These are phyloP conservation scores for Sinocyclocheilus rhinocerous DNA, from an alignment of 2,113 vertebrate genomes.

Conservation along the genomic window DNA sequence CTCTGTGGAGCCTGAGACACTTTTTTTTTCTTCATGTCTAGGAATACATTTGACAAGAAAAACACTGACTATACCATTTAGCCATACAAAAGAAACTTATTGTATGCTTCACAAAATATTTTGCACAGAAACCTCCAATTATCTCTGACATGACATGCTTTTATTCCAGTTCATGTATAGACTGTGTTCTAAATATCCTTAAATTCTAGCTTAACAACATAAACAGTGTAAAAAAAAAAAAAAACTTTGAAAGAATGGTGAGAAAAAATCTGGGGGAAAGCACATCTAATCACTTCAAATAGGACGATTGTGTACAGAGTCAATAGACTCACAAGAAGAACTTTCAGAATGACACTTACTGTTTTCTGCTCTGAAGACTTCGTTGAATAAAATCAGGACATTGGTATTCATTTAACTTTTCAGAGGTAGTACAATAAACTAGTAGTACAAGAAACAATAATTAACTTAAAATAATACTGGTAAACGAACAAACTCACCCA, in stretches of 20 bases:
- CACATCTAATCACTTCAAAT: slow-evolving; percentile 4
- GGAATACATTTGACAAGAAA: not conserved
- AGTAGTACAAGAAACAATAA: not conserved
- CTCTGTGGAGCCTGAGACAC: not conserved
- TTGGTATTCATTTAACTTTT: not conserved
- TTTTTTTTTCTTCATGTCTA: not conserved
- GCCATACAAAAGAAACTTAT: not conserved
- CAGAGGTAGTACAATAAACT: not conserved
- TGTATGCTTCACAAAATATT: not conserved
- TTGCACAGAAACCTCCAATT: not conserved
- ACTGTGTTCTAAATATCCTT: not conserved
- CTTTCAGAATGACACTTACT: not conserved
- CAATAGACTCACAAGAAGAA: not conserved
- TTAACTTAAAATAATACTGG: not conserved
- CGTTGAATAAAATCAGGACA: too few species aligned
- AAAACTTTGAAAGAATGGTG: not conserved
- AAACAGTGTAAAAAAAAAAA: not conserved
- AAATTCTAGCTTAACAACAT: not conserved
- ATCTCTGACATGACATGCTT: not conserved
- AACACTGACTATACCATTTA: not conserved
- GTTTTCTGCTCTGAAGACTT: not conserved
- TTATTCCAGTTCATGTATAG: not conserved
- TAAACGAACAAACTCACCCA: slow-evolving; percentile 46
- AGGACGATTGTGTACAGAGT: not conserved
- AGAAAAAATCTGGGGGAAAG: not conserved